phyloP scores from a whole-genome alignment of 2,888 invertebrate genomes.

The Baronia brevicornis region DNA sequence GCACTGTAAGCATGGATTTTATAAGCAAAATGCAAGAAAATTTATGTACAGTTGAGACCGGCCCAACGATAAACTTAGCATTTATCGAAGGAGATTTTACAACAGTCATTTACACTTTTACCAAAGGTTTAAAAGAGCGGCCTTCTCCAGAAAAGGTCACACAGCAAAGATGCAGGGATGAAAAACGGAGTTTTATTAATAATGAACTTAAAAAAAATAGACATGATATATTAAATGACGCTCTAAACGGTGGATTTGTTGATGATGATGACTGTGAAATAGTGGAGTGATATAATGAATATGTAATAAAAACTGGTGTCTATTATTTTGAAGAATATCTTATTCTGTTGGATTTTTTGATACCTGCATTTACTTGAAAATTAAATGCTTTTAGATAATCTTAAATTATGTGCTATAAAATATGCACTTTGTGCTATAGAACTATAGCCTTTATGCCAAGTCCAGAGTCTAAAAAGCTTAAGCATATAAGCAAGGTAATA shows the following conservation, averaged over 20 bases:
- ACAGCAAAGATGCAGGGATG: conserved; percentile 39
- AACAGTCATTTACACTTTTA: conserved; percentile 61
- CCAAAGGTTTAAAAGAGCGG: conserved; percentile 46
- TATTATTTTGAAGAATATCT: too few relatives aligned
- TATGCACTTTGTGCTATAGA: too few relatives aligned
- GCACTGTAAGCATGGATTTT: conserved; percentile 44
- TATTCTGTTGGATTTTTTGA: too few relatives aligned
- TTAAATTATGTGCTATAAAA: too few relatives aligned
- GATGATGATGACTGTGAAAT: conserved; percentile 56
- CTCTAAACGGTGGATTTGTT: conserved; percentile 55
- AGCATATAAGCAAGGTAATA: too few relatives aligned
- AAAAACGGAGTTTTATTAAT: conserved; percentile 51
- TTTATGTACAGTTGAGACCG: conserved; percentile 61
- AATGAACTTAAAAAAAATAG: conserved; percentile 52
- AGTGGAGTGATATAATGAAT: conserved; percentile 31
- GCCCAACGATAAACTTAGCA: conserved; percentile 54
- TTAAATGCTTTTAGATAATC: too few relatives aligned
- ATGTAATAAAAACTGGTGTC: too few relatives aligned
- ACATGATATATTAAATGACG: conserved; percentile 47
- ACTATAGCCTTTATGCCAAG: too few relatives aligned
- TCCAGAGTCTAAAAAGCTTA: too few relatives aligned
- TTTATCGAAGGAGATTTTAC: conserved; percentile 63
- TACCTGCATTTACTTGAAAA: too few relatives aligned
- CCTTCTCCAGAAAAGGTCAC: conserved; percentile 37
- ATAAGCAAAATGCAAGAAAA: conserved; percentile 59